Conservation (phyloP, 2,113 vertebrate genomes). For the Indri indri region DNA sequence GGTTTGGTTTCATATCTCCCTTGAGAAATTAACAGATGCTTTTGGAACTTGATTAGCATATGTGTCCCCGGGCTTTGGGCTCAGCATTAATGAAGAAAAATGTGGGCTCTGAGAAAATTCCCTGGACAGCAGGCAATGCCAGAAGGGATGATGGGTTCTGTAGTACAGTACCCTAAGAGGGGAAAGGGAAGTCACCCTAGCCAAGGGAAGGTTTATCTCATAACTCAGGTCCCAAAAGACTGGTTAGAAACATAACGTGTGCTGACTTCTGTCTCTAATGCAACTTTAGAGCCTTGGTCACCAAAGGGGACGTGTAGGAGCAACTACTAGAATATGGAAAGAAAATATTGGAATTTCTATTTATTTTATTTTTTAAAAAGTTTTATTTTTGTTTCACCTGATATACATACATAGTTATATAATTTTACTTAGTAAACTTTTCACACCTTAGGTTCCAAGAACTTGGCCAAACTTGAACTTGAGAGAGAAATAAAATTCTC, state of each 20-base stretch:
- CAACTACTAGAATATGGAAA: background rate
- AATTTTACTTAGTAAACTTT: conserved; percentile 31
- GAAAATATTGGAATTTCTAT: conserved; percentile 1
- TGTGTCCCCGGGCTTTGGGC: background rate
- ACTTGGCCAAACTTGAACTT: background rate
- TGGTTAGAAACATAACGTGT: background rate
- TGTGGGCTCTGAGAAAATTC: background rate
- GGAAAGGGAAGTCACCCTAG: background rate
- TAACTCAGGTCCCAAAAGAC: background rate
- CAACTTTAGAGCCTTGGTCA: background rate
- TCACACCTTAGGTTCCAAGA: conserved; percentile 25
- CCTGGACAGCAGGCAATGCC: background rate
- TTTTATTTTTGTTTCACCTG: conserved; percentile 41
- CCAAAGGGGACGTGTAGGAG: background rate
- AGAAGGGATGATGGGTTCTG: background rate
- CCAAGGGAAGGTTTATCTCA: background rate
- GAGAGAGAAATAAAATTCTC: background rate
- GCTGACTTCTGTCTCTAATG: background rate
- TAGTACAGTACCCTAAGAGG: too few species aligned
- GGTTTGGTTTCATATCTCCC: background rate
- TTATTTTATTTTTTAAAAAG: background rate
- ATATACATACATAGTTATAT: background rate
- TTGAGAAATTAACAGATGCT: background rate
- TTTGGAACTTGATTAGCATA: background rate
- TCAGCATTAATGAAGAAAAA: background rate